Evolutionary conservation across 1,140 invertebrate species (phyloP).

Genomic region (Diorhabda carinulata): DNA sequence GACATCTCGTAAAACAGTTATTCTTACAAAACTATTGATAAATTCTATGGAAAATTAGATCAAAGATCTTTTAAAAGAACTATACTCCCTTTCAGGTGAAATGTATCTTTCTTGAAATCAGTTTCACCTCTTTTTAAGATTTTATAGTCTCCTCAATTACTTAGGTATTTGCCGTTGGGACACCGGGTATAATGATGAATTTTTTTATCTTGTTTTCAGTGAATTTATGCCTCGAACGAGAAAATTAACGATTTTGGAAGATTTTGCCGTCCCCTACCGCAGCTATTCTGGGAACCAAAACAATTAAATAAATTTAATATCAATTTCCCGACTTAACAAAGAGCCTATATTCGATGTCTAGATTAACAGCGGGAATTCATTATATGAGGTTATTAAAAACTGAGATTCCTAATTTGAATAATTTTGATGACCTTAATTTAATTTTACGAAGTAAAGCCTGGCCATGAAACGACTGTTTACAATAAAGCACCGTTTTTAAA

Average conservation of each 20-base stretch:
- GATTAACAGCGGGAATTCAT: conserved; percentile 1
- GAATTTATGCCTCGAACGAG: no score
- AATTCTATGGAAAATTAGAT: no score
- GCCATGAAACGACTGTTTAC: not conserved
- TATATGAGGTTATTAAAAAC: not conserved
- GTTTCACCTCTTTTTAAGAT: no score
- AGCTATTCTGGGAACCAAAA: not conserved
- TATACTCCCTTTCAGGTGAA: no score
- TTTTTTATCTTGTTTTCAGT: no score
- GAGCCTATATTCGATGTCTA: not conserved
- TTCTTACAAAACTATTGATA: no score
- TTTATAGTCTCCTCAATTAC: no score
- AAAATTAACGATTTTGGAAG: not conserved
- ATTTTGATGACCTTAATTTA: not conserved
- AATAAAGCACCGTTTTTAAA: not conserved
- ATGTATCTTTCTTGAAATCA: no score
- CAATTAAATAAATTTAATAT: not conserved
- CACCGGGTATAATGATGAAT: no score
- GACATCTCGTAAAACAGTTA: no score
- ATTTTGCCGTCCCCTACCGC: not conserved
- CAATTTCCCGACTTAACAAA: not conserved
- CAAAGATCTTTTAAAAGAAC: no score
- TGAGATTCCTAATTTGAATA: conserved; percentile 1
- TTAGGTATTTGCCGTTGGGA: no score
- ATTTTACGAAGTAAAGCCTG: not conserved